Evolutionary conservation across 2,797 vertebrate genomes (phyloP).

Genomic region (Steatocranus sp.): DNA sequence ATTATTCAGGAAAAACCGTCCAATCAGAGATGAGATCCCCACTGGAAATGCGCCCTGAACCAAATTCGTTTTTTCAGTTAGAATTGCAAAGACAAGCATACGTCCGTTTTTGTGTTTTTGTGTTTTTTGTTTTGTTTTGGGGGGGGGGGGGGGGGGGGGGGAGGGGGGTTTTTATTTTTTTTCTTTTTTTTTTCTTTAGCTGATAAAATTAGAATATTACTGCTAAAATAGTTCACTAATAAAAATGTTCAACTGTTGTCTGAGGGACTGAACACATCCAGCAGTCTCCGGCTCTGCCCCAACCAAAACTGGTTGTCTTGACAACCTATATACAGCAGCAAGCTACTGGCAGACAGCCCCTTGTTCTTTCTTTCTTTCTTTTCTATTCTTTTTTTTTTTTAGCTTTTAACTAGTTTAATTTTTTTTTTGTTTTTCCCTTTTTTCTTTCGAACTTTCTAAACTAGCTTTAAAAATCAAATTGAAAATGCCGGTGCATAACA

Average conservation of each 20-base stretch:
- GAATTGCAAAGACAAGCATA: neutral
- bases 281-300: neutral
- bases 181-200: neutral
- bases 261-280: neutral
- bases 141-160: neutral
- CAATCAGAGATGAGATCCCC: constrained; percentile 40
- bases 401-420: neutral
- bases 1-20: constrained; percentile 38
- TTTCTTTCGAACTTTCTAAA: neutral
- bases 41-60: constrained; percentile 1
- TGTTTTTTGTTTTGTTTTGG: neutral
- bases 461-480: neutral
- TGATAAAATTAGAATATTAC: neutral
- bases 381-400: neutral
- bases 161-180: too few relatives aligned
- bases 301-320: constrained; percentile 28
- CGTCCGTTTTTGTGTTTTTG: neutral
- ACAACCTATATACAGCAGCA: constrained; percentile 42
- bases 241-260: neutral
- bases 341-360: neutral
- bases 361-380: neutral
- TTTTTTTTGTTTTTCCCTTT: neutral
- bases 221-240: neutral
- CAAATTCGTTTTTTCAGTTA: neutral
- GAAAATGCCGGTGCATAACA: constrained; percentile 6